Base-by-base conservation (phyloP, 2,797 vertebrate genomes). In the Cheirogaleus major region DNA sequence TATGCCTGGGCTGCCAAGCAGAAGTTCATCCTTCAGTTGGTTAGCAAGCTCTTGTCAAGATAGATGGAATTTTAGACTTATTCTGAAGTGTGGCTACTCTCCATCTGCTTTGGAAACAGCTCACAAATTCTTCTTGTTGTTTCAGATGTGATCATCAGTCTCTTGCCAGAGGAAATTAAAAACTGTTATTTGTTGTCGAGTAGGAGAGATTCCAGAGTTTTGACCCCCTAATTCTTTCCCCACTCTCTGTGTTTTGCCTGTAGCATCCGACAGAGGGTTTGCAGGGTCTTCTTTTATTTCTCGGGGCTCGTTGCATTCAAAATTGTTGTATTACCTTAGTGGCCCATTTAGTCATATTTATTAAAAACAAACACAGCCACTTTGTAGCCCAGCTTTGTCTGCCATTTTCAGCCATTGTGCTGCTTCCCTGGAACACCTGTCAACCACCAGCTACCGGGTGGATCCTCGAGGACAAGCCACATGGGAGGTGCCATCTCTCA, bases 91-190 rank as follows among this genome's bases (percentile, higher is more conserved):
- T 7, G 32, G 50, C n/a, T 45, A 80, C 72, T 96, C 76, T 92
- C 78, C 45, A 50, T 95, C 87, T 95, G 59, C 82, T 96, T 94
- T 95, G 70, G 81, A 96, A 97, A 93, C 70, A 96, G 81, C 87
- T 97, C 89, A 79, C 93, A 97, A 90, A 95, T 96, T 89, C 95
- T 91, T 78, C 93, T 94, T 80, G 5, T 83, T 90, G 59, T 92
- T 97, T 97, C 76, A 55, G 78, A 97, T 81, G 50, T 52, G 65
- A 72, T 96, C 91, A 93, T 92, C 84, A 81, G 45, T 97, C 93
- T 96, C 89, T 65, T 93, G 78, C 81, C 82, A 91, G 87, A 91
- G 79, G 59, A 96, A 97, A 95, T 96, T 91, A 97, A 95, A 76
- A 91, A 78, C 3, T 55, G 9, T 92, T 91, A 78, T 94, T 96